Evolutionary conservation across 1,140 invertebrate genomes (phyloP).

Genomic region (Chelonus insularis): DNA sequence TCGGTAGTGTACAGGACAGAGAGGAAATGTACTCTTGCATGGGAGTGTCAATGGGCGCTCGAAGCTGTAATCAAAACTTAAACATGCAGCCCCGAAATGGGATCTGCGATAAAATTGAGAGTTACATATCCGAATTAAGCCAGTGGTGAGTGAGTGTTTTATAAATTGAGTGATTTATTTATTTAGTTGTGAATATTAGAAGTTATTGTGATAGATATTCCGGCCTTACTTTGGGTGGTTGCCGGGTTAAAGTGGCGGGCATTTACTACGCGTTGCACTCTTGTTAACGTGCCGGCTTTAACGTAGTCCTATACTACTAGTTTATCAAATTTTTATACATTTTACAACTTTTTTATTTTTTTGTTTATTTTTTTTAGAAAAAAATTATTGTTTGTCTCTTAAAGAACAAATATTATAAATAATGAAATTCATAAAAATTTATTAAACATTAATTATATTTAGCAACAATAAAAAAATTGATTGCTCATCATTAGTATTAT

Average conservation of each 20-base stretch:
- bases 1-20: slow-evolving; percentile 36
- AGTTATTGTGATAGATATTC: slow-evolving; percentile 9
- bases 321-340: too few relatives aligned
- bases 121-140: slow-evolving; percentile 68
- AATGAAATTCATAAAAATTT: too few relatives aligned
- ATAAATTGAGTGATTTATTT: slow-evolving; percentile 27
- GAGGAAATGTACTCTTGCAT: slow-evolving; percentile 57
- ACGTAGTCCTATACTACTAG: not conserved
- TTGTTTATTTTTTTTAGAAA: too few relatives aligned
- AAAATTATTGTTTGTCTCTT: too few relatives aligned
- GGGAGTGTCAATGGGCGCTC: slow-evolving; percentile 52
- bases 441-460: too few relatives aligned
- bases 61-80: slow-evolving; percentile 45
- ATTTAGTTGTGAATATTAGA: slow-evolving; percentile 27
- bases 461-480: too few relatives aligned
- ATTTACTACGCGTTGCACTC: slow-evolving; percentile 27
- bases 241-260: slow-evolving; percentile 29
- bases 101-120: slow-evolving; percentile 68
- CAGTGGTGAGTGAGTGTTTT: slow-evolving; percentile 63
- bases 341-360: too few relatives aligned
- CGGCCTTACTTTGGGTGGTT: slow-evolving; percentile 28
- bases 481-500: too few relatives aligned
- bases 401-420: too few relatives aligned
- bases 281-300: not conserved
- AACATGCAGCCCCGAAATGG: slow-evolving; percentile 52